phyloP scores from a whole-genome alignment of 2,113 vertebrate genomes.

The Hippolais icterina region DNA sequence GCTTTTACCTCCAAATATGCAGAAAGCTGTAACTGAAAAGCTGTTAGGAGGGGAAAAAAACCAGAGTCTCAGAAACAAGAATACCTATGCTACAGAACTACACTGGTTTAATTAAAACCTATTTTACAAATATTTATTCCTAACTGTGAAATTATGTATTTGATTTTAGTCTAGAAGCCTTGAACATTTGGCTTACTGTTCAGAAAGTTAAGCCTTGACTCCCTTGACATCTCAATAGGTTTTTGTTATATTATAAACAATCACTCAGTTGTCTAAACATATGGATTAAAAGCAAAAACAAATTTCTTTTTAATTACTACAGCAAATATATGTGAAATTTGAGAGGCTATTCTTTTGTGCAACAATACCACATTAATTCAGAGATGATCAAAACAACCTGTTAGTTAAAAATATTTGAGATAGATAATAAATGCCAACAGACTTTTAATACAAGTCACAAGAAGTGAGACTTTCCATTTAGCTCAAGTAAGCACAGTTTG shows the following conservation, averaged over 20 bases:
- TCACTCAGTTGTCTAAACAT: slow-evolving; percentile 50
- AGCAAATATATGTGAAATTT: slow-evolving; percentile 41
- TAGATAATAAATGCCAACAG: neutral
- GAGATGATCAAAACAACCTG: neutral
- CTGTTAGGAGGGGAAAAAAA: neutral
- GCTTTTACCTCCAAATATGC: neutral
- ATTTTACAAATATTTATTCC: slow-evolving; percentile 9
- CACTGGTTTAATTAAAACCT: neutral
- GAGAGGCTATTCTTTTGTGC: slow-evolving; percentile 23
- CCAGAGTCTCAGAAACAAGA: neutral
- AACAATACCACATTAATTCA: neutral
- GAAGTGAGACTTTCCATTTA: neutral
- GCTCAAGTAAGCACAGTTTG: neutral
- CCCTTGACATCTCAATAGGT: neutral
- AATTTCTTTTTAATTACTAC: slow-evolving; percentile 47
- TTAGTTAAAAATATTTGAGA: neutral
- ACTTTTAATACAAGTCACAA: neutral
- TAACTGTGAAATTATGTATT: neutral
- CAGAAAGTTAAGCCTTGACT: neutral
- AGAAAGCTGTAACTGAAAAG: neutral
- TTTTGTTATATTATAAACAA: slow-evolving; percentile 40
- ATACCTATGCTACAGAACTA: neutral
- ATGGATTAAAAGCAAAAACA: slow-evolving; percentile 51
- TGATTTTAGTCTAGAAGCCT: neutral
- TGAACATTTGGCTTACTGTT: slow-evolving; percentile 10